Conservation (phyloP, 2,113 vertebrate species). For the Onychorhynchus coronatus region DNA sequence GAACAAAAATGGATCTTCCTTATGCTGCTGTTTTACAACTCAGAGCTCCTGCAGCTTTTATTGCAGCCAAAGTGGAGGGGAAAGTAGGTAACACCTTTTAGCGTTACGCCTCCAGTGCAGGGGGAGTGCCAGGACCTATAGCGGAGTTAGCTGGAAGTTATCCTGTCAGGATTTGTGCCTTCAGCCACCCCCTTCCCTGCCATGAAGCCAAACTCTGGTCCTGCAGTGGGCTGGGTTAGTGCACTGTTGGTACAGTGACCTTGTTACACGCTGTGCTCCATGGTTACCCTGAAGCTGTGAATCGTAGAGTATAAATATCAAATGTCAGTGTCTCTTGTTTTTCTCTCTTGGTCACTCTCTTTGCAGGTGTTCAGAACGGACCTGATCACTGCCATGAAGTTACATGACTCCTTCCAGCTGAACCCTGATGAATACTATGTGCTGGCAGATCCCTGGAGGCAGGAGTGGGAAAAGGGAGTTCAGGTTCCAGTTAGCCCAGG, state of each 20-base stretch:
- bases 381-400: conserved; percentile 98
- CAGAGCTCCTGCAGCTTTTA: not conserved
- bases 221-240: conserved; percentile 1
- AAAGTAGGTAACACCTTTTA: not conserved
- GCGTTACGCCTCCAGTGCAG: not conserved
- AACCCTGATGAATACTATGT: conserved; percentile 93
- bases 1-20: not conserved
- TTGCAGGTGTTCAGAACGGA: conserved; percentile 95
- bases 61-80: not conserved
- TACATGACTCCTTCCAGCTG: conserved; percentile 94
- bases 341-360: conserved; percentile 57
- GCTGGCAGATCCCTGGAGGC: conserved; percentile 93
- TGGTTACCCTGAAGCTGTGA: conserved; percentile 66
- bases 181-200: not conserved
- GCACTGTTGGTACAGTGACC: conserved; percentile 42
- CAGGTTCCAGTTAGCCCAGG: conserved; percentile 96
- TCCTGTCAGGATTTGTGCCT: not conserved
- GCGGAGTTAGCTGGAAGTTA: not conserved
- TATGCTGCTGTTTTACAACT: not conserved
- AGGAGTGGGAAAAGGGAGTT: conserved; percentile 98
- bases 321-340: conserved; percentile 63
- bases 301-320: conserved; percentile 40
- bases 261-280: conserved; percentile 31
- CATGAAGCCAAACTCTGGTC: not conserved
- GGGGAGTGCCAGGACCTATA: not conserved